Base-by-base conservation (phyloP, 2,888 invertebrate genomes). In the Xestia ashworthii region DNA sequence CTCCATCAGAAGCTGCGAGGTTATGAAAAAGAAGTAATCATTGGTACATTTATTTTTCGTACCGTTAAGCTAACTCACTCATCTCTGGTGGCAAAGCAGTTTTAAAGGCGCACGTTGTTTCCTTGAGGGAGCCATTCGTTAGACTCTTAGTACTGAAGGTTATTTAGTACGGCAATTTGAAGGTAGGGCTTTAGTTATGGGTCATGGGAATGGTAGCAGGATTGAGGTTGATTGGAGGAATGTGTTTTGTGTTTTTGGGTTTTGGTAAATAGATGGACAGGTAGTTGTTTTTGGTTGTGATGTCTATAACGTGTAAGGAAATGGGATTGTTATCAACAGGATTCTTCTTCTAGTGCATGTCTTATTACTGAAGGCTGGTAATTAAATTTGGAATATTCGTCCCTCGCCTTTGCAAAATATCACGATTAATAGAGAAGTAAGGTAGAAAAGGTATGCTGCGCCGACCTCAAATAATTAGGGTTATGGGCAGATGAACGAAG, bases 101-200 rank as follows among this genome's bases (percentile, higher is more conserved):
- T 50, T 46, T 55, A 72, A 32, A 25, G 12, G 32, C 38, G n/a
- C 58, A 48, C 69, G 32, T 72, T 62, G 25, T 22, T 70, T 14
- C 22, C 62, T 84, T 70, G 5, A 48, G 80, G 72, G 75, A 71
- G 19, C 38, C 4, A 64, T 76, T 55, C 14, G 58, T 64, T 60
- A 50, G 48, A n/a, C 22, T 5, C 1, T n/a, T 58, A 46, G 62
- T 60, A 53, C 5, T 62, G 11, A n/a, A 55, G 62, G 41, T 69
- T 78, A 72, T 81, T 82, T 78, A 78, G 58, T 70, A 25, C 19
- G 14, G 77, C 60, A 65, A 71, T 76, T 81, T 72, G 22, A 55
- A 38, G 19, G 19, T 4, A 11, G 41, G 53, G 25, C 6, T 55
- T n/a, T 1, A 41, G n/a, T 44, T 53, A 38, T 60, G 25, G 50